A percentile compares a stretch with the other conserved stretches of the same genome.
Evolutionary conservation across 92 coral and sea anemone genomes (phyloP).

Genomic region (Diadumene lineata): DNA sequence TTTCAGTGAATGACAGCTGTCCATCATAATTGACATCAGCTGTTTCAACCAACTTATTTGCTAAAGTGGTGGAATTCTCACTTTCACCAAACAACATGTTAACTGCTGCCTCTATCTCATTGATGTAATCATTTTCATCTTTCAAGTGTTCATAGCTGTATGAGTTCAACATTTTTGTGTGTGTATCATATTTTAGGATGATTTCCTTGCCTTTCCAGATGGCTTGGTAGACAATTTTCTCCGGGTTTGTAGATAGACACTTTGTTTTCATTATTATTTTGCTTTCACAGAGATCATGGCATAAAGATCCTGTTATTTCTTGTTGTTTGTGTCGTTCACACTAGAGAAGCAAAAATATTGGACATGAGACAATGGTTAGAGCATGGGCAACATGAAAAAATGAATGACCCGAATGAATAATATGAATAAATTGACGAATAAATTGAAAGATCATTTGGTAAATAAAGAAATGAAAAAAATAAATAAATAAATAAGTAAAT

Average conservation of each 20-base stretch:
- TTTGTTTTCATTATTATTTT: constrained; percentile 6
- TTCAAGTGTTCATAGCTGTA: background rate
- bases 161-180: background rate
- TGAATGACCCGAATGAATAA: background rate
- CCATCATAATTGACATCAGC: constrained; percentile 65
- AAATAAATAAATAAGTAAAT: background rate
- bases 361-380: background rate
- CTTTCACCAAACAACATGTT: constrained; percentile 55
- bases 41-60: constrained; percentile 18
- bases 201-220: constrained; percentile 17
- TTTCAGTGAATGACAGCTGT: constrained; percentile 46
- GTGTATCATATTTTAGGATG: background rate
- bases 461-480: background rate
- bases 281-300: constrained; percentile 19
- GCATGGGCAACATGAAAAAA: background rate
- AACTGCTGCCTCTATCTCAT: constrained; percentile 22
- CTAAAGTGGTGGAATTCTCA: constrained; percentile 43
- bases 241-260: constrained; percentile 17
- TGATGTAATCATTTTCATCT: background rate
- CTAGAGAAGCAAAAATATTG: constrained; percentile 1
- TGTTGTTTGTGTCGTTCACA: constrained; percentile 7
- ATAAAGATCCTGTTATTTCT: constrained; percentile 16
- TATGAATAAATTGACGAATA: background rate
- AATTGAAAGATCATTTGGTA: background rate
- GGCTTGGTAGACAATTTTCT: constrained; percentile 19